phyloP scores from a whole-genome alignment of 1,140 invertebrate genomes.

The Scaptomyza pallida region DNA sequence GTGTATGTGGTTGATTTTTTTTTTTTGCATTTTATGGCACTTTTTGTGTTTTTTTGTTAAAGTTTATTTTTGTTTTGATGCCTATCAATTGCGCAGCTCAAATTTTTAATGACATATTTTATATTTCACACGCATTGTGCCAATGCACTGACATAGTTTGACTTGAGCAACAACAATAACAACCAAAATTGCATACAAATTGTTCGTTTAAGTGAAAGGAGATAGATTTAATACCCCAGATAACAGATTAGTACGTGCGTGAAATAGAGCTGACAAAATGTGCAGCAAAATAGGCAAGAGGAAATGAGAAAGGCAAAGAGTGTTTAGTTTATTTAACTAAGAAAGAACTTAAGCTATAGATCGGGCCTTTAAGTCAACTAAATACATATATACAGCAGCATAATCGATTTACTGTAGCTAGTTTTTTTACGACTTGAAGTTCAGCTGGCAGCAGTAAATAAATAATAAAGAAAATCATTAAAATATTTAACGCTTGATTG shows the following conservation, averaged over 20 bases:
- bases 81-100: conserved; percentile 49
- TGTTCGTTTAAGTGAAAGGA: conserved; percentile 44
- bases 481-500: no score
- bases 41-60: conserved; percentile 26
- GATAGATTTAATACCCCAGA: not conserved
- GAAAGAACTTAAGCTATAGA: no score
- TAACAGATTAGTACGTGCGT: not conserved
- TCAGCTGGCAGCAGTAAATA: no score
- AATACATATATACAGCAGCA: no score
- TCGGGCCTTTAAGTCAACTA: no score
- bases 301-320: no score
- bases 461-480: no score
- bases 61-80: conserved; percentile 10
- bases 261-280: not conserved
- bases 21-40: conserved; percentile 59
- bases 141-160: conserved; percentile 68
- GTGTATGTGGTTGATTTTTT: no score
- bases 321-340: no score
- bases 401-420: no score
- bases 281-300: not conserved
- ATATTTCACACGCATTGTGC: conserved; percentile 53
- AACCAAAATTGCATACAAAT: conserved; percentile 64
- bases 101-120: conserved; percentile 48
- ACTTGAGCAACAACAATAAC: conserved; percentile 18
- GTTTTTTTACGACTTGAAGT: no score